A percentile compares a stretch with the other conserved stretches of the same genome.
These are phyloP conservation scores for Rhodophaea formosa DNA, from an alignment of 2,888 invertebrate species.

Conservation along the genomic window DNA sequence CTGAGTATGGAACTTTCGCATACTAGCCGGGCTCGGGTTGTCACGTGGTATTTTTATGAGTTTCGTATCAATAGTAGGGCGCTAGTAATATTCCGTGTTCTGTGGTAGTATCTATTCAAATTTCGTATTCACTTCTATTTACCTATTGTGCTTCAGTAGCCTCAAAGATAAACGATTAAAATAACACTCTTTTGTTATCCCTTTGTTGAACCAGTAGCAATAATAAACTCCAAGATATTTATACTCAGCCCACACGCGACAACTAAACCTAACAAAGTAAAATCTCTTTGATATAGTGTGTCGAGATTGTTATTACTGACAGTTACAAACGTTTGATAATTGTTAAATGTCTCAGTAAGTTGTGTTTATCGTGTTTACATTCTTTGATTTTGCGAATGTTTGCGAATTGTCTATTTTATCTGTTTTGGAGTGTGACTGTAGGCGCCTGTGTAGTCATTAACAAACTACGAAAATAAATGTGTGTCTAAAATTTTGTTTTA, in stretches of 20 bases:
- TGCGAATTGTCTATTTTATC: neutral
- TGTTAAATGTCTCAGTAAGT: constrained; percentile 13
- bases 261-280: neutral
- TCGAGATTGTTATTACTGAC: constrained; percentile 9
- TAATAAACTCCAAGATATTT: constrained; percentile 12
- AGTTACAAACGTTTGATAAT: constrained; percentile 21
- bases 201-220: constrained; percentile 7
- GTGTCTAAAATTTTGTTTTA: no score
- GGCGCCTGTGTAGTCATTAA: no score
- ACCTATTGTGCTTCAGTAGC: neutral
- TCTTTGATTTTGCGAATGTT: constrained; percentile 1
- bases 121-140: neutral
- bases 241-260: constrained; percentile 9
- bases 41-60: no score
- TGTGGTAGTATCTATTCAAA: no score
- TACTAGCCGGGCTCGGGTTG: no score
- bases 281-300: constrained; percentile 13
- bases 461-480: no score
- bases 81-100: no score
- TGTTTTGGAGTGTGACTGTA: neutral
- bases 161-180: neutral
- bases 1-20: no score
- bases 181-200: neutral
- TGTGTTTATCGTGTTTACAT: constrained; percentile 7
- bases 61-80: no score